A percentile compares a stretch with the other conserved stretches of the same genome.
Evolutionary conservation across 2,888 invertebrate species (phyloP).

Genomic region (Drosophila meridionalis): DNA sequence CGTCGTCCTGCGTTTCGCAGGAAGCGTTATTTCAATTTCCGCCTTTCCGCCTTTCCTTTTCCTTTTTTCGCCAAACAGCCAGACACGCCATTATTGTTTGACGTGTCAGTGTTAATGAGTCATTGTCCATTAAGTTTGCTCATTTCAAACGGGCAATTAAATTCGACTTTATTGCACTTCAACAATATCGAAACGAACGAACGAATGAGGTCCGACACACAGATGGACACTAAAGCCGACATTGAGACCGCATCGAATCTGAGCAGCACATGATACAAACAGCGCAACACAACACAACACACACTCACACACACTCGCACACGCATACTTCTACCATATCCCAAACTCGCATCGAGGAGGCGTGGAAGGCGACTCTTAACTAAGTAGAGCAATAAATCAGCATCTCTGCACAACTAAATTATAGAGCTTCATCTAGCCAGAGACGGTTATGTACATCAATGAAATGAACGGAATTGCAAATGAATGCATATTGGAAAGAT

Average conservation of each 20-base stretch:
- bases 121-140: conserved; percentile 81
- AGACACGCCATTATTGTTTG: conserved; percentile 81
- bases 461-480: neutral
- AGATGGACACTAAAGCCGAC: conserved; percentile 49
- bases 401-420: conserved; percentile 40
- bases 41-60: conserved; percentile 64
- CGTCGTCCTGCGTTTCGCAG: conserved; percentile 57
- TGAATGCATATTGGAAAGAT: neutral
- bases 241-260: conserved; percentile 67
- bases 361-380: conserved; percentile 31
- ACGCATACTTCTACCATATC: conserved; percentile 8
- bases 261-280: conserved; percentile 4
- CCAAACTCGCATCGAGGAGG: neutral
- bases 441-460: neutral
- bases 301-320: neutral
- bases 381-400: conserved; percentile 59
- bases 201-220: conserved; percentile 8
- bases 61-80: conserved; percentile 58
- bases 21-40: conserved; percentile 82
- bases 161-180: conserved; percentile 82
- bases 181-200: conserved; percentile 36
- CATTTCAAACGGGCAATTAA: conserved; percentile 81
- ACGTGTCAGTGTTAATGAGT: conserved; percentile 84
- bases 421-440: conserved; percentile 10
- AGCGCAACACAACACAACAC: conserved; percentile 2